Base-by-base conservation (phyloP, 1,140 invertebrate species). In the Bathynomus jamesi region DNA sequence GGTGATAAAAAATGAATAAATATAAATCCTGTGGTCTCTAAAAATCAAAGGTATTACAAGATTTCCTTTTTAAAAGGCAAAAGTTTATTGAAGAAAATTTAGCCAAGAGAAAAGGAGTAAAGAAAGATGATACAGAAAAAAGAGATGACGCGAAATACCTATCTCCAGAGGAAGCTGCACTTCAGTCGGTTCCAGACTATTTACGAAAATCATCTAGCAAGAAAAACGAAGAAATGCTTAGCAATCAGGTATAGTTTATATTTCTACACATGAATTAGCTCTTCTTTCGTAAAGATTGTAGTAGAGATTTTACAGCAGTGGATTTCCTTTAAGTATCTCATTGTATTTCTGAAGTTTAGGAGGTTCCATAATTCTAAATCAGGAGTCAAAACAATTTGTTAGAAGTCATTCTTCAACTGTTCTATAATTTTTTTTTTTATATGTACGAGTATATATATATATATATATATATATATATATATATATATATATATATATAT, bases 81-180 rank as follows among this genome's bases (percentile, higher is more conserved):
- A 97, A 96, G 81, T 99, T 95, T 81, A 97, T 98, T 76, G 96
- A 99, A 81, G 91, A 94, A 79, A 89, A 98, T 82, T 81, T 98
- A 32, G 87, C 89, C 0, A 96, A 94, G 84, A 85, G 90, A 68
- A 96, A 95, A 86, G 92, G 90, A 70, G 79, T 80, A 4, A 78
- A 81, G 17, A 74, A 83, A 79, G 83, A 72, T 72, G 80, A 72
- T 72, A 83, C 80, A 69, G 85, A 87, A 67, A 82, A 82, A 88
- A 74, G 69, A 5, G 72, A 80, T 21, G 66, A 70, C 27, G 60
- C 61, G 7, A 74, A 77, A 79, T 94, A 94, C 82, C 85, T 90
- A 70, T 89, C 90, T 28, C 91, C 92, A 1, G 92, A 94, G 83
- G 91, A 94, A 83, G 91, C 91, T 53, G 92, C 92, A 1, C 83